Evolutionary conservation across 2,888 invertebrate genomes (phyloP).

Genomic region (Rhogogaster chlorosoma): DNA sequence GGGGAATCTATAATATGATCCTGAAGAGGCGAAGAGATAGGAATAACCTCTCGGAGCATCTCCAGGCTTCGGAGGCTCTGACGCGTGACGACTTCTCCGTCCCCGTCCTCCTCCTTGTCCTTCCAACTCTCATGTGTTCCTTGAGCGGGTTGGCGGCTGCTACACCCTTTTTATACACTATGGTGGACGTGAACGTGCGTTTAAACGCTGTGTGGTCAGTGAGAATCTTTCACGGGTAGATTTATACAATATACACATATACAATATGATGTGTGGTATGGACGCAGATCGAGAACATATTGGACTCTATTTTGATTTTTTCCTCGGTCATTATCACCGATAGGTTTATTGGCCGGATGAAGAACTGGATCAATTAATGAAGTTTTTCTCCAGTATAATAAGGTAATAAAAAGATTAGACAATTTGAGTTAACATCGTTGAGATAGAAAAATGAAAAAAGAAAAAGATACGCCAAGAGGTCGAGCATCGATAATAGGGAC

Average conservation of each 20-base stretch:
- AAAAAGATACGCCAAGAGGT: neutral
- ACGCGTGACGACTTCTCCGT: conserved; percentile 63
- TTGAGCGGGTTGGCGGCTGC: conserved; percentile 32
- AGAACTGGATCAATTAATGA: conserved; percentile 1
- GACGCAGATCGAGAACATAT: neutral
- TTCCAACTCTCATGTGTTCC: conserved; percentile 44
- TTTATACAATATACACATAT: neutral
- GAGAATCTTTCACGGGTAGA: conserved; percentile 21
- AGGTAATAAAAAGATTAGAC: neutral
- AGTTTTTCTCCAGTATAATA: neutral
- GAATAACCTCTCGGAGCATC: conserved; percentile 37
- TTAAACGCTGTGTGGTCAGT: conserved; percentile 6
- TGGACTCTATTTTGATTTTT: neutral
- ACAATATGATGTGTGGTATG: neutral
- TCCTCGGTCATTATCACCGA: neutral
- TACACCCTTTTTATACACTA: conserved; percentile 48
- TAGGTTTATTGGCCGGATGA: neutral
- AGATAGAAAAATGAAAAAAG: neutral
- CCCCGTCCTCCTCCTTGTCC: conserved; percentile 55
- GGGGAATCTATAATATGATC: conserved; percentile 9
- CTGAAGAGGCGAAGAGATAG: neutral
- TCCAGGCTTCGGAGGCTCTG: conserved; percentile 58
- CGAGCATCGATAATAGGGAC: neutral
- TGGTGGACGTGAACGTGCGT: conserved; percentile 16
- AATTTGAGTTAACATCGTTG: neutral